Conservation (phyloP, 2,113 vertebrate species). For the Marmota flaviventris region DNA sequence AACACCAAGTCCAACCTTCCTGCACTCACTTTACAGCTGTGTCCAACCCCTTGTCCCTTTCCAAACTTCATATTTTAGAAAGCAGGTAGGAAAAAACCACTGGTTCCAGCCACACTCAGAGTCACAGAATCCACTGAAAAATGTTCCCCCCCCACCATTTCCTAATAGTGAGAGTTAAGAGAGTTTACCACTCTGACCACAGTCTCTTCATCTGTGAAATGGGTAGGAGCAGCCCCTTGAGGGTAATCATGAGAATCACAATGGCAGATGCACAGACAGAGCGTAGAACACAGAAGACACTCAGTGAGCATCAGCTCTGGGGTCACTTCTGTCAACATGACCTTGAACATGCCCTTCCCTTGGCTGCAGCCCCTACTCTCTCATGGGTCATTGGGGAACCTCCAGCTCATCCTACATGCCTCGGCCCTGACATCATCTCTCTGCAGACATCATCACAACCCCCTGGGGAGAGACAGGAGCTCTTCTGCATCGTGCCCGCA, state of each 20-base stretch:
- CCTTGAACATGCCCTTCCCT: accelerated
- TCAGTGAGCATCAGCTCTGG: background rate
- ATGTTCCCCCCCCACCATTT: background rate
- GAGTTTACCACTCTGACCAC: background rate
- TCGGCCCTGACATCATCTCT: background rate
- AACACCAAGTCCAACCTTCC: background rate
- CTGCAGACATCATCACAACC: background rate
- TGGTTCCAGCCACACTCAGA: background rate
- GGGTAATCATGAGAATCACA: background rate
- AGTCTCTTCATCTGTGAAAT: background rate
- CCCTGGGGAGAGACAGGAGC: background rate
- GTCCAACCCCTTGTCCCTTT: background rate
- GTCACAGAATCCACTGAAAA: background rate
- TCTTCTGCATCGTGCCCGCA: background rate
- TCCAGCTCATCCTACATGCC: background rate
- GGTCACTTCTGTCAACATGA: background rate
- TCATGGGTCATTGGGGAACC: background rate
- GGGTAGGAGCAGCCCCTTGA: background rate
- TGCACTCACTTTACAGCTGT: background rate
- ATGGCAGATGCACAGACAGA: background rate
- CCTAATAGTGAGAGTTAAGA: background rate
- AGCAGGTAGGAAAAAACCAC: background rate
- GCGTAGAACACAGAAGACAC: background rate
- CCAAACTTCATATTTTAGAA: background rate
- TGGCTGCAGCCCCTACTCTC: accelerated